Base-by-base conservation (phyloP, 2,888 invertebrate species). In the Ellobium chinense region DNA sequence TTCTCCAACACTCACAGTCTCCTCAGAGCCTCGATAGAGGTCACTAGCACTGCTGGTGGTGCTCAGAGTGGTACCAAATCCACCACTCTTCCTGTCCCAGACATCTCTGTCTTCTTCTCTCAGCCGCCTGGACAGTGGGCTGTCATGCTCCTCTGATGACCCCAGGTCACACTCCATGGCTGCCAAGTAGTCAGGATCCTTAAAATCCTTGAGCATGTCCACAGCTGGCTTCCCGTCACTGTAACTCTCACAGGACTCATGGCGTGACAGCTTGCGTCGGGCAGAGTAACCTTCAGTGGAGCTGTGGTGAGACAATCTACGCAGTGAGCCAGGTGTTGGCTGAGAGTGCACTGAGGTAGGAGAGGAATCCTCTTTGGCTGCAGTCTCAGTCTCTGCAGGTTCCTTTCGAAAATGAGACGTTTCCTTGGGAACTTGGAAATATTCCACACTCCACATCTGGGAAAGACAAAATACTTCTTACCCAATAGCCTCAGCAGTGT, bases 381-480 rank as follows among this genome's bases (percentile, higher is more conserved):
- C 69, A n/a, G n/a, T n/a, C n/a, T n/a, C n/a, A 37, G 81, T 70
- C 21, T 78, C 83, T 56, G 81, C 34, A 31, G 82, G 46, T 46
- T 81, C 78, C 34, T 76, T 75, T 36, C 62, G 73, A 62, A 79
- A 66, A 18, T 80, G 39, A 29, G 83, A 79, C n/a, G 62, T 36
- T 60, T 85, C 83, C 27, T 77, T 74, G 56, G 96, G 96, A 69
- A 97, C 96, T 94, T 97, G 97, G 68, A 97, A 96, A 92, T 98
- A 98, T 93, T 98, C 98, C 91, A 98, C 95, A 14, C 98, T 97
- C 98, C 98, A 99, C 98, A 99, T 98, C 97, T 97, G 91, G 12
- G 36, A 37, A 60, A n/a, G n/a, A n/a, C n/a, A n/a, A n/a, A n/a
- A n/a, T n/a, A n/a, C n/a, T n/a, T n/a, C n/a, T n/a, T n/a, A n/a